Base-by-base conservation (phyloP, 2,888 invertebrate genomes). In the Cistogaster globosa region DNA sequence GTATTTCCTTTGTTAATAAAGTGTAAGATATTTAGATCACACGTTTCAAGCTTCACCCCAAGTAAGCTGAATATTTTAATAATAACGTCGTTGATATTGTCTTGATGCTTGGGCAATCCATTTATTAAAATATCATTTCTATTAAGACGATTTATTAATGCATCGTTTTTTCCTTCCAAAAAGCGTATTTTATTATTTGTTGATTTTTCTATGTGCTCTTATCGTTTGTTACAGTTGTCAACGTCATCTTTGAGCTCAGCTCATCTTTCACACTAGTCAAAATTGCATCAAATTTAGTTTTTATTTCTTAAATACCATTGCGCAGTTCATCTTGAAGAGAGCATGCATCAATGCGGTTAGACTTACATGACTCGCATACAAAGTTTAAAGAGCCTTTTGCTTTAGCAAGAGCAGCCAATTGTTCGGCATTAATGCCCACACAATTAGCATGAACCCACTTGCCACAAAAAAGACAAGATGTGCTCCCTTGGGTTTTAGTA, bases 71-170 rank as follows among this genome's bases (percentile, higher is more conserved):
- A 45, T 14, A 45, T 45, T 11, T 45, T 45, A 14, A 45, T 11
- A 14, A 45, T 12, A 4, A 45, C 14, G 14, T 12, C 14, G 1
- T 12, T 12, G 14, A 45, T 45, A 45, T 45, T 45, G 12, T 11
- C 45, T 45, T 14, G 45, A 11, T 42, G n/a, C 12, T n/a, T 42
- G 0, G 57, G 65, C n/a, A 75, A 26, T 1, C 45, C 57, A 55
- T 65, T 75, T 55, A 75, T 38, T 9, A 74, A 18, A 32, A 72
- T 36, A 12, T 72, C 48, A 18, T 48, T 45, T 7, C 72, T n/a
- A 18, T 72, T 72, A 11, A 60, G 18, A 26, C 72, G 72, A 36
- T 48, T 72, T 6, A 48, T 32, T 1, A 51, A 45, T 12, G 48
- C 18, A 5, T 58, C 58, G 11, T 38, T 38, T 38, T 38, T 2